A percentile compares a stretch with the other conserved stretches of the same genome.
Conservation (phyloP, 2,888 invertebrate species). For the Halictus ligatus region DNA sequence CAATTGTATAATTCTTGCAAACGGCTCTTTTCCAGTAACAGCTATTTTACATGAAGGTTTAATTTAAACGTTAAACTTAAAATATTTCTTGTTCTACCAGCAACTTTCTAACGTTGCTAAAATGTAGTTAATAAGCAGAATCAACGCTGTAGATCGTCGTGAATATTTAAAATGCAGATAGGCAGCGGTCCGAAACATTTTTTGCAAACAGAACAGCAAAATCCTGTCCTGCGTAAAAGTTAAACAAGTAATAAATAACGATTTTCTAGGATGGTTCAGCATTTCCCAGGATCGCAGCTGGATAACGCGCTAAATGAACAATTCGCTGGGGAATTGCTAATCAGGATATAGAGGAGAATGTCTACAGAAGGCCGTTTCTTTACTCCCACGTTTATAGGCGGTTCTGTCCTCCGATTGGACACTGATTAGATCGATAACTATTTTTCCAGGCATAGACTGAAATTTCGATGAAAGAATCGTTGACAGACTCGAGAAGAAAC, state of each 20-base stretch:
- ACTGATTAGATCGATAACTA: neutral
- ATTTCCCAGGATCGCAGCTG: neutral
- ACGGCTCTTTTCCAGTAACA: neutral
- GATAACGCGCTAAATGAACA: neutral
- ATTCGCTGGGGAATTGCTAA: constrained; percentile 20
- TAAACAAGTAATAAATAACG: neutral
- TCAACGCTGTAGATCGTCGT: neutral
- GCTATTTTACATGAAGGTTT: neutral
- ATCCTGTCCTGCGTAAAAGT: neutral
- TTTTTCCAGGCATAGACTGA: neutral
- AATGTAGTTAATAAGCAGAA: neutral
- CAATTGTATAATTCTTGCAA: neutral
- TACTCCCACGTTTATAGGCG: constrained; percentile 21
- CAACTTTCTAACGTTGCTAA: neutral
- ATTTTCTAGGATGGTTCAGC: constrained; percentile 1
- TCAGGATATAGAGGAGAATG: constrained; percentile 41
- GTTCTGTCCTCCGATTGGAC: neutral
- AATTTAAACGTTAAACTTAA: neutral
- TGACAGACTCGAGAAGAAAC: neutral
- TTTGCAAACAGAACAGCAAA: neutral
- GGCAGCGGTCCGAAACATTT: neutral
- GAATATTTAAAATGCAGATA: neutral
- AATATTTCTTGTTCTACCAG: neutral
- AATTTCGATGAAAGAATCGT: neutral
- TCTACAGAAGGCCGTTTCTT: constrained; percentile 46